A percentile compares a stretch with the other conserved stretches of the same genome.
Evolutionary conservation across 2,888 invertebrate species (phyloP).

Genomic region (Tortrix viridana): DNA sequence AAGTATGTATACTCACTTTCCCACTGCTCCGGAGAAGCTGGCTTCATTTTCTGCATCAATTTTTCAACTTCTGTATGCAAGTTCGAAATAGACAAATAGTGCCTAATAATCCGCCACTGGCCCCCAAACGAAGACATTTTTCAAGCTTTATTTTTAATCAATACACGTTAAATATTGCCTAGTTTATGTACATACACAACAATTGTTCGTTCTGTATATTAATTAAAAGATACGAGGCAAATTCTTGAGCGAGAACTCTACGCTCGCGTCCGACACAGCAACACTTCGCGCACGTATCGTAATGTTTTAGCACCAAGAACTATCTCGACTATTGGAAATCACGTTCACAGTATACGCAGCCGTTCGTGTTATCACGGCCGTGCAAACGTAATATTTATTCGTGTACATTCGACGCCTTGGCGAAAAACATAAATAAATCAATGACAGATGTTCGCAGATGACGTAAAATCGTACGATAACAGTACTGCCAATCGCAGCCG

Average conservation of each 20-base stretch:
- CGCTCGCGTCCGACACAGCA: slow-evolving; percentile 44
- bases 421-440: slow-evolving; percentile 68
- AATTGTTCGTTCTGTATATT: slow-evolving; percentile 18
- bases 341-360: slow-evolving; percentile 36
- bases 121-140: slow-evolving; percentile 73
- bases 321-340: slow-evolving; percentile 38
- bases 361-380: slow-evolving; percentile 19
- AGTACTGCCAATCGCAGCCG: slow-evolving; percentile 58
- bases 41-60: slow-evolving; percentile 67
- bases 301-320: slow-evolving; percentile 36
- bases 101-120: slow-evolving; percentile 74
- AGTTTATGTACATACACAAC: slow-evolving; percentile 10
- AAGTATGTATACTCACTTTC: slow-evolving; percentile 64
- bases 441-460: slow-evolving; percentile 58
- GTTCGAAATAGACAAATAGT: slow-evolving; percentile 68
- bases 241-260: slow-evolving; percentile 12
- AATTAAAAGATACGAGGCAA: slow-evolving; percentile 15
- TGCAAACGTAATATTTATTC: slow-evolving; percentile 34
- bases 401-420: slow-evolving; percentile 47
- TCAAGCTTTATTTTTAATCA: neutral
- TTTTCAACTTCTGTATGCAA: slow-evolving; percentile 71
- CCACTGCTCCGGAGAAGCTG: slow-evolving; percentile 71
- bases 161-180: slow-evolving; percentile 13
- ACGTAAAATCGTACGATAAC: slow-evolving; percentile 74
- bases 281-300: slow-evolving; percentile 28